Evolutionary conservation across 1,140 invertebrate species (phyloP).

Genomic region (Liolophura sinensis): DNA sequence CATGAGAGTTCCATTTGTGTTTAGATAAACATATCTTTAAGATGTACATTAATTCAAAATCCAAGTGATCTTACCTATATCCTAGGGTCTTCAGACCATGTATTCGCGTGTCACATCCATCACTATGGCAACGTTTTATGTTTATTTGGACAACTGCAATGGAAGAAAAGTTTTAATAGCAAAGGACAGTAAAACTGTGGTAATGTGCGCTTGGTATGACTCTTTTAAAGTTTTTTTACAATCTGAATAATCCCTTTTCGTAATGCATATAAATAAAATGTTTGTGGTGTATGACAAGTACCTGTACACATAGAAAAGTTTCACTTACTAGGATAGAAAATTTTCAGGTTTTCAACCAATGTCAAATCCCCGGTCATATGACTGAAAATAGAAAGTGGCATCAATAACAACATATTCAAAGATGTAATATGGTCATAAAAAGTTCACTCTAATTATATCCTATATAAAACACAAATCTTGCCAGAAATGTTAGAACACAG

Average conservation of each 20-base stretch:
- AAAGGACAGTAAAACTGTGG: not conserved
- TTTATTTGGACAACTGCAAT: constrained; percentile 54
- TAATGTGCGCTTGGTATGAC: too few relatives aligned
- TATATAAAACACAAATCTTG: too few relatives aligned
- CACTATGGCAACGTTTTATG: constrained; percentile 55
- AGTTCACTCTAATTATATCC: too few relatives aligned
- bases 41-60: not conserved
- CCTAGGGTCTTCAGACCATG: constrained; percentile 50
- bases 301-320: too few relatives aligned
- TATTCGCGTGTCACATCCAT: constrained; percentile 58
- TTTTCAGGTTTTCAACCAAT: constrained; percentile 49
- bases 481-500: not conserved
- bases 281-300: too few relatives aligned
- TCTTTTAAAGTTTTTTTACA: too few relatives aligned
- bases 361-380: constrained; percentile 48
- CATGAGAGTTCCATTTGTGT: not conserved
- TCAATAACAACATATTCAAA: too few relatives aligned
- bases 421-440: too few relatives aligned
- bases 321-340: constrained; percentile 50
- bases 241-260: not conserved
- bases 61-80: constrained; percentile 40
- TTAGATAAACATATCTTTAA: not conserved
- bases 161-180: constrained; percentile 2
- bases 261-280: not conserved
- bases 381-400: constrained; percentile 31